These are phyloP conservation scores for Onchidella celtica DNA, from an alignment of 2,888 invertebrate genomes.

Conservation along the genomic window DNA sequence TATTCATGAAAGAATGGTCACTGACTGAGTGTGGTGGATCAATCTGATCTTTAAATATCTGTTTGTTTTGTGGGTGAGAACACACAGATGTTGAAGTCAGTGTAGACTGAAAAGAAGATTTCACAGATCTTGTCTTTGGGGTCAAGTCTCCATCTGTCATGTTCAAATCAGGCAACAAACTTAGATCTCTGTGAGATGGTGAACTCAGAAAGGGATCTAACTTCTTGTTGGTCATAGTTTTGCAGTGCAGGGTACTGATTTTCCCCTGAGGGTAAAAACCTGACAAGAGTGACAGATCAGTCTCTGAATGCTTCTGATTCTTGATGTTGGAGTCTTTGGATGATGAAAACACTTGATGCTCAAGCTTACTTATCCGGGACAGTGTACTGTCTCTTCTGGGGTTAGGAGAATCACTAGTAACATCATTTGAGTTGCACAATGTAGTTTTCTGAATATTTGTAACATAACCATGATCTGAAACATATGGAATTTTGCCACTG, in stretches of 20 bases:
- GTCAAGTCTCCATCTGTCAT: neutral
- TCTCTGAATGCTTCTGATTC: too few relatives aligned
- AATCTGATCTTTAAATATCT: neutral
- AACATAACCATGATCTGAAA: neutral
- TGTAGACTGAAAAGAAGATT: neutral
- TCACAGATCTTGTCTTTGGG: neutral
- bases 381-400: too few relatives aligned
- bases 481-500: too few relatives aligned
- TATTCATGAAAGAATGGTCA: slow-evolving; percentile 8
- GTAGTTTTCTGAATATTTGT: neutral
- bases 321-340: too few relatives aligned
- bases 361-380: too few relatives aligned
- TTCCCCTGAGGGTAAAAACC: too few relatives aligned
- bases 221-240: slow-evolving; percentile 26
- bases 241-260: too few relatives aligned
- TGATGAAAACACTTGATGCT: too few relatives aligned
- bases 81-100: neutral
- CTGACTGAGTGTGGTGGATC: neutral
- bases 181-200: neutral
- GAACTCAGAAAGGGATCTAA: slow-evolving; percentile 35
- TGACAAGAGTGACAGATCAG: too few relatives aligned
- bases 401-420: too few relatives aligned
- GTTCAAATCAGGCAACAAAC: neutral
- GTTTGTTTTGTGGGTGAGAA: neutral
- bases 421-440: too few relatives aligned